Base-by-base conservation (phyloP, 2,797 vertebrate species). In the Coranthus polyacanthus region DNA sequence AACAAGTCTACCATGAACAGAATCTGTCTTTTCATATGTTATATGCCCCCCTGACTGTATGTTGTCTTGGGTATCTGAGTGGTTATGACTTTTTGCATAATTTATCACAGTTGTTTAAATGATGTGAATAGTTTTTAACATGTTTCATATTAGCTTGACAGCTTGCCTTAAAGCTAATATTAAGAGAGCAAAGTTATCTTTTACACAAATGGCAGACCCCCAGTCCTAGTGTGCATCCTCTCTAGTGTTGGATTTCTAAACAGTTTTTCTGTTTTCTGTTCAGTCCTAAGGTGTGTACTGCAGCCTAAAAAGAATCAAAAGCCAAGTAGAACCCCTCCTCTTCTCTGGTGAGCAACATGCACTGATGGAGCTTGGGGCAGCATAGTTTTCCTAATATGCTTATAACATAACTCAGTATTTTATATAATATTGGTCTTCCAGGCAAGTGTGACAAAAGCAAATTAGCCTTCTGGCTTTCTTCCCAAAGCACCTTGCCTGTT, bases 381-480 rank as follows among this genome's bases (percentile, higher is more conserved):
- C 17, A 39, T 49, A 18, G 13, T 32, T 29, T 53, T 45, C 24
- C 57, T 59, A 55, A 60, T 41, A n/a, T 54, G 4, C 51, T 60
- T 41, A 56, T 49, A 55, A 47, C 20, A 42, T 46, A 24, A 4
- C 24, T 2, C 18, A 60, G 64, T 42, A 51, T 72, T 57, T 55
- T 21, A 59, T 67, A 38, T 74, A 24, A 45, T 54, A 57, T 68
- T 69, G 41, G 42, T 67, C 29, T 71, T 72, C 60, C 3, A 5
- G 49, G 38, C 15, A 72, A 50, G 70, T 72, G 80, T 66, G 68
- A 62, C 43, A 53, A 78, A 72, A 78, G 57, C 54, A 63, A 78
- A 78, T 75, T 44, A 67, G 41, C 51, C 52, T 54, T 22, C 22
- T 55, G 54, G 61, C 57, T 47, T 47, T 42, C 41, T 46, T 24